Evolutionary conservation across 2,797 vertebrate species (phyloP), one percentile per base, ranked within the genome.

Genomic region (Hypotaenidia okinawae): DNA sequence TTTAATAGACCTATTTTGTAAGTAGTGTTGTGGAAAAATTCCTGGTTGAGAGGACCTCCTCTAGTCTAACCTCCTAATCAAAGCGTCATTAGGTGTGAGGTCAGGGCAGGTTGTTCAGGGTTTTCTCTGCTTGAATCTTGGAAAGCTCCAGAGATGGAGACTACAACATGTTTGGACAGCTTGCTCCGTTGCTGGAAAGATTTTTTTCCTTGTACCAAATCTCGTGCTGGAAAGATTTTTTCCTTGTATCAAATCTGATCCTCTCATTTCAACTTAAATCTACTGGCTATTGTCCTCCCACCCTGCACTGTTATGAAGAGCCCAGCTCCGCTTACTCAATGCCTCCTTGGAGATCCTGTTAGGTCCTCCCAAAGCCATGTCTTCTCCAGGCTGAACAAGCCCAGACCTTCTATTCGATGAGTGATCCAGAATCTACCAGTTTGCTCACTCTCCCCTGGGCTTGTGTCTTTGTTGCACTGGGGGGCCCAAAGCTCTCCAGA

Each of bases 281-380:
- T 28, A 0, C n/a, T 75, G 55, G 18, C 24, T 58, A 21, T 62
- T 79, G n/a, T 64, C 32, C 9, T 79, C 32, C 32, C 8, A 16
- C 33, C 35, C 13, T 45, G 16, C 0, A 0, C 7, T 14, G 11
- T 41, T 54, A 4, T 6, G 49, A 79, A 41, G 74, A 82, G 52
- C 24, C 22, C 28, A 64, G 32, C 30, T 74, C 5, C 21, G 41
- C 32, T 14, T 73, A 39, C 23, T 28, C 2, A 1, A 1, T 74
- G 33, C 5, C 16, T 59, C 49, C 13, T 5, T 22, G 9, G 16
- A 59, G 37, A 16, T 66, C 33, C n/a, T 77, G 16, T 59, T 63
- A 43, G 32, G 47, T 67, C 12, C 32, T 62, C 13, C 52, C 61
- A 47, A 72, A 86, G 25, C 41, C 3, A 0, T 11, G 7, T 59